phyloP scores from a whole-genome alignment of 2,888 invertebrate species.

The Harpagoxenus sublaevis region DNA sequence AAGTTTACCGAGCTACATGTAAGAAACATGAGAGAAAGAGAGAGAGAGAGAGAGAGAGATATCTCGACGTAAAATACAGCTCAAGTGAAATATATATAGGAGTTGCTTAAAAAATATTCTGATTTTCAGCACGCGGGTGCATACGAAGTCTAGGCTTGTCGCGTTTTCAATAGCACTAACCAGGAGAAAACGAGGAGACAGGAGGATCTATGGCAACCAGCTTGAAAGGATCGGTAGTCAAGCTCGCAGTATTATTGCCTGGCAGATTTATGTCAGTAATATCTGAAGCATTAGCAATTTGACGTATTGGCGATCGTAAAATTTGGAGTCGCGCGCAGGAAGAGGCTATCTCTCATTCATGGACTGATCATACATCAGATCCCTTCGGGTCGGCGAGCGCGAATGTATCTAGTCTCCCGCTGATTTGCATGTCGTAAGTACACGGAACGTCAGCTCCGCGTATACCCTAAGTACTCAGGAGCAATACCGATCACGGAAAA shows the following conservation, averaged over 20 bases:
- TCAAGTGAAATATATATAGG: conserved; percentile 1
- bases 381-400: conserved; percentile 5
- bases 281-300: conserved; percentile 78
- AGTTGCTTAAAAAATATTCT: conserved; percentile 18
- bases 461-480: conserved; percentile 23
- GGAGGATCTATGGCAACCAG: conserved; percentile 61
- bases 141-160: neutral
- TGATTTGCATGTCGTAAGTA: conserved; percentile 47
- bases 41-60: neutral
- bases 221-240: conserved; percentile 61
- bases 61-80: conserved; percentile 25
- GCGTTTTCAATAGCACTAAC: conserved; percentile 41
- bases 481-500: conserved; percentile 22
- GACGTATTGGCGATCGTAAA: conserved; percentile 77
- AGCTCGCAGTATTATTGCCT: conserved; percentile 69
- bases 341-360: conserved; percentile 68
- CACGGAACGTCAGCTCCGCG: conserved; percentile 20
- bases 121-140: neutral
- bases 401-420: conserved; percentile 13
- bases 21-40: neutral
- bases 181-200: conserved; percentile 48
- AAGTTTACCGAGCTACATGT: conserved; percentile 31
- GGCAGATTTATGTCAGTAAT: conserved; percentile 80
- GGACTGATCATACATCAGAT: conserved; percentile 67
- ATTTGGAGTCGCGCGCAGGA: conserved; percentile 61